These are phyloP conservation scores for Cliona cf. orientalis DNA, from an alignment of 37 sponge, comb jelly and placozoan genomes.

Conservation along the genomic window DNA sequence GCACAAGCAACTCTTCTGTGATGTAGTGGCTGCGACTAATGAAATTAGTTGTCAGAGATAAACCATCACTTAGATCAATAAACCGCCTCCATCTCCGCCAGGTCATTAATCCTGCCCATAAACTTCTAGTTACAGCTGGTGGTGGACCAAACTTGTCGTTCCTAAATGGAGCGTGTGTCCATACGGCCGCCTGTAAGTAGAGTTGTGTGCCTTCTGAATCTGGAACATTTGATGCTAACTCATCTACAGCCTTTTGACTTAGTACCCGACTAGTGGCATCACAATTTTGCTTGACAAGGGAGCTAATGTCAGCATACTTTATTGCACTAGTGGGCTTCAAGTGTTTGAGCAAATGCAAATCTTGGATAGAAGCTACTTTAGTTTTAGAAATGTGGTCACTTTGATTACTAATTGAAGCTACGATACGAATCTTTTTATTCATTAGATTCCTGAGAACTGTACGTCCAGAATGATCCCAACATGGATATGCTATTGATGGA, in stretches of 20 bases:
- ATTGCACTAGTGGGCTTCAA: background rate
- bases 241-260: background rate
- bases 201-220: slow-evolving; percentile 33
- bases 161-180: slow-evolving; percentile 37
- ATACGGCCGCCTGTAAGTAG: slow-evolving; percentile 31
- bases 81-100: no score
- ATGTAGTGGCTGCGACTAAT: no score
- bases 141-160: slow-evolving; percentile 35
- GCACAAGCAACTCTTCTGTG: no score
- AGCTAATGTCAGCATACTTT: slow-evolving; percentile 2
- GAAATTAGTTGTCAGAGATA: no score
- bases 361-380: background rate
- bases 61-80: no score
- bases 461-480: background rate
- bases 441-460: background rate
- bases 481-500: background rate
- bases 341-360: background rate
- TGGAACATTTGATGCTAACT: slow-evolving; percentile 7
- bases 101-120: no score
- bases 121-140: no score
- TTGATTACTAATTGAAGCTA: background rate
- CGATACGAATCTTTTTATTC: background rate
- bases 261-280: slow-evolving; percentile 20
- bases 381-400: background rate
- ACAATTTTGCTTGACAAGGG: slow-evolving; percentile 10